phyloP scores from a whole-genome alignment of 2,888 invertebrate species.

The Colostygia pectinataria region DNA sequence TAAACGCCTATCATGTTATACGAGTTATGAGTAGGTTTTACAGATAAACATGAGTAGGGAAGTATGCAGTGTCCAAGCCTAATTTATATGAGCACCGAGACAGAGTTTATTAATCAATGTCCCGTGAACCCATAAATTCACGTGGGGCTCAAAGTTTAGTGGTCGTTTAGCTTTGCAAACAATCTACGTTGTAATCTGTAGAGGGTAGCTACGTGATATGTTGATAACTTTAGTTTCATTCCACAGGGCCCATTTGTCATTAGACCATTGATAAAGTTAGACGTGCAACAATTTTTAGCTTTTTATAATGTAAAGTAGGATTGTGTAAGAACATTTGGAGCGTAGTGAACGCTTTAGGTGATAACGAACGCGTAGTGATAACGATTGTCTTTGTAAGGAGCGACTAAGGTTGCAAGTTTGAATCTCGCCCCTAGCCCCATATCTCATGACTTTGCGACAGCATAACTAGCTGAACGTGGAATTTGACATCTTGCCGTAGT shows the following conservation, averaged over 20 bases:
- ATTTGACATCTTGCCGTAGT: too few relatives aligned
- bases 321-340: too few relatives aligned
- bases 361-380: too few relatives aligned
- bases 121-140: constrained; percentile 34
- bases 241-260: constrained; percentile 29
- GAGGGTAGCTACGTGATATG: constrained; percentile 20
- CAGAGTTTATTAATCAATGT: constrained; percentile 41
- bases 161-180: constrained; percentile 28
- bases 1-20: not conserved
- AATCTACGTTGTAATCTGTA: constrained; percentile 17
- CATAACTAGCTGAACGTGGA: too few relatives aligned
- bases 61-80: constrained; percentile 15
- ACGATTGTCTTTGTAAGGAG: too few relatives aligned
- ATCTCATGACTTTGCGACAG: too few relatives aligned
- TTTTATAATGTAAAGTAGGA: too few relatives aligned
- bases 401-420: too few relatives aligned
- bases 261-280: too few relatives aligned
- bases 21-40: not conserved
- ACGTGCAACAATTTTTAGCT: too few relatives aligned
- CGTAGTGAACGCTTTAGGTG: too few relatives aligned
- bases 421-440: too few relatives aligned
- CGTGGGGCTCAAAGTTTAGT: constrained; percentile 32
- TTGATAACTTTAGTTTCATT: constrained; percentile 31
- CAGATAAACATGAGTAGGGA: constrained; percentile 12
- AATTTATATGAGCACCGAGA: constrained; percentile 38